phyloP scores from a whole-genome alignment of 2,888 invertebrate species.

The Tipula helvola region DNA sequence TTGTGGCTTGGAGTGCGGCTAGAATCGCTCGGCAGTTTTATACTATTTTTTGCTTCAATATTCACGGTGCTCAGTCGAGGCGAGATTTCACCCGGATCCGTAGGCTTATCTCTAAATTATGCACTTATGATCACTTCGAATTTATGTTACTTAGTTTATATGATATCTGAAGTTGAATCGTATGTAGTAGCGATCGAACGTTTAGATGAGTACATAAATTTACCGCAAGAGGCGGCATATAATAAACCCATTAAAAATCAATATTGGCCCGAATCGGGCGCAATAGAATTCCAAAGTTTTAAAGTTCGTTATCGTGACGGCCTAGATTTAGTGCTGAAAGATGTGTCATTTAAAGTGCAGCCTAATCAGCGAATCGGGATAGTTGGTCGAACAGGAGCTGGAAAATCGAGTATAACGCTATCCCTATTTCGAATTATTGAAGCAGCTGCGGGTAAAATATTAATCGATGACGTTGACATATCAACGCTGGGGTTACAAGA shows the following conservation, averaged over 20 bases:
- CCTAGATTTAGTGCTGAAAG: conserved; percentile 64
- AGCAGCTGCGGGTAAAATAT: conserved; percentile 32
- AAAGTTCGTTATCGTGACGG: conserved; percentile 69
- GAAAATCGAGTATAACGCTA: conserved; percentile 72
- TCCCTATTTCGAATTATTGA: conserved; percentile 71
- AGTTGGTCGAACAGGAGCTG: conserved; percentile 73
- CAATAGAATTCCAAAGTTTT: conserved; percentile 59
- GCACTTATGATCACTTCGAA: conserved; percentile 38
- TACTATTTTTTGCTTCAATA: not conserved
- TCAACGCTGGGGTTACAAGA: conserved; percentile 36
- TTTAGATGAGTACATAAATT: conserved; percentile 42
- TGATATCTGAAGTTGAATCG: conserved; percentile 44
- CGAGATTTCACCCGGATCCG: conserved; percentile 26
- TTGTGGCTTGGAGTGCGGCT: conserved; percentile 36
- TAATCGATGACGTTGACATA: conserved; percentile 37
- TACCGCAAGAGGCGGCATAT: conserved; percentile 26
- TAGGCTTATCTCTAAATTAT: conserved; percentile 41
- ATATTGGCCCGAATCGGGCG: conserved; percentile 66
- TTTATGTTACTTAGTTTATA: conserved; percentile 43
- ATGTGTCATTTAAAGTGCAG: conserved; percentile 55
- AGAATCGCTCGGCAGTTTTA: conserved; percentile 36
- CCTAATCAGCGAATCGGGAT: conserved; percentile 75
- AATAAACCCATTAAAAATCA: not conserved
- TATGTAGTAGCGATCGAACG: conserved; percentile 48
- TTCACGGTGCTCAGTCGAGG: not conserved